Evolutionary conservation across 2,888 invertebrate genomes (phyloP).

Genomic region (Microctonus brassicae): DNA sequence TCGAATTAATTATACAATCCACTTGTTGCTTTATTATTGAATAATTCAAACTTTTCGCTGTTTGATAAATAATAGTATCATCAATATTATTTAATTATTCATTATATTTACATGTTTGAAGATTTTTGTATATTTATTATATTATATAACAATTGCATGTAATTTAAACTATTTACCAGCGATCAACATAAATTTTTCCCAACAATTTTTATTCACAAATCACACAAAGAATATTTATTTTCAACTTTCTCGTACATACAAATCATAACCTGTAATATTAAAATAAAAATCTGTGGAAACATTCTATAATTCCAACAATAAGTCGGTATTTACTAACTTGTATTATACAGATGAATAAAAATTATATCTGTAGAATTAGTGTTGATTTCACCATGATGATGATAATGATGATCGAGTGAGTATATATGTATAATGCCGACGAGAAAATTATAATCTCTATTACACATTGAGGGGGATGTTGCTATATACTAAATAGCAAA

Average conservation of each 20-base stretch:
- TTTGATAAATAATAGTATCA: not conserved
- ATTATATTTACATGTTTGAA: too few relatives aligned
- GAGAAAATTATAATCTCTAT: constrained; percentile 32
- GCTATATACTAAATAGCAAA: constrained; percentile 13
- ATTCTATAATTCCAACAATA: not conserved
- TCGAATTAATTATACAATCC: not conserved
- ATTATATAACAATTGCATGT: not conserved
- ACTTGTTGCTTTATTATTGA: not conserved
- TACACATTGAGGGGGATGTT: constrained; percentile 18
- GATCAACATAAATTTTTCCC: not conserved
- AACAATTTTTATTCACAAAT: not conserved
- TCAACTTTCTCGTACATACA: not conserved
- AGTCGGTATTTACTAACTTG: too few relatives aligned
- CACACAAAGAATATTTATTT: too few relatives aligned
- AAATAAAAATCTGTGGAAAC: not conserved
- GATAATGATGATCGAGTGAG: not conserved
- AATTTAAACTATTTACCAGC: not conserved
- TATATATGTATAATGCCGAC: not conserved
- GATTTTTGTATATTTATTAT: not conserved
- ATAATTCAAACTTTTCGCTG: not conserved
- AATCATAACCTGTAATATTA: not conserved
- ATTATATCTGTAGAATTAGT: too few relatives aligned
- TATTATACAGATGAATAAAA: not conserved
- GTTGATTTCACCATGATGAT: not conserved
- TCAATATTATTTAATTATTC: too few relatives aligned